These are phyloP conservation scores for Alethe castanea DNA, from an alignment of 2,113 vertebrate species.

Conservation along the genomic window DNA sequence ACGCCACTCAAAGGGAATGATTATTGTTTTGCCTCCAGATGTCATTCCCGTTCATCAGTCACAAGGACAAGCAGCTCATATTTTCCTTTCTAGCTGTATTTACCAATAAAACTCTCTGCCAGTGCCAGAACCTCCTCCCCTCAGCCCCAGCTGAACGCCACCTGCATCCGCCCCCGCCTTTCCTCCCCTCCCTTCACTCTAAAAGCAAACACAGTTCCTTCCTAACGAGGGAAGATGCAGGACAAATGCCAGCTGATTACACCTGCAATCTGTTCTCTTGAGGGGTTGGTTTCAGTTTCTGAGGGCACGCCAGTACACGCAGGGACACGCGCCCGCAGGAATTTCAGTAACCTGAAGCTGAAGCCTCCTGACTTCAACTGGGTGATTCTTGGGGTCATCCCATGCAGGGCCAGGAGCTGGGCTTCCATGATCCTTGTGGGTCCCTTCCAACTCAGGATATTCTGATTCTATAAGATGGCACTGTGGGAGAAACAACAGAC, in stretches of 20 bases:
- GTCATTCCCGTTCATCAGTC: background rate
- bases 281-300: background rate
- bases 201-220: conserved; percentile 1
- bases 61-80: background rate
- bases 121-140: background rate
- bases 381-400: background rate
- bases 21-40: conserved; percentile 34
- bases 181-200: background rate
- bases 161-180: background rate
- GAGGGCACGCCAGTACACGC: background rate
- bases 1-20: background rate
- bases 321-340: accelerated
- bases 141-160: background rate
- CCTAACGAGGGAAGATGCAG: background rate
- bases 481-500: background rate
- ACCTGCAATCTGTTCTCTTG: conserved; percentile 18
- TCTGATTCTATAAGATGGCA: background rate
- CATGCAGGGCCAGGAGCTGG: background rate
- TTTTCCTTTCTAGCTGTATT: background rate
- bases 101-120: background rate
- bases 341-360: background rate
- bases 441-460: background rate
- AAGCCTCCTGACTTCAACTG: background rate
- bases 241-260: conserved; percentile 52
- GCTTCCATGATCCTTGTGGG: background rate